Conservation (phyloP, 2,888 invertebrate genomes). For the Mesochorus sp. region DNA sequence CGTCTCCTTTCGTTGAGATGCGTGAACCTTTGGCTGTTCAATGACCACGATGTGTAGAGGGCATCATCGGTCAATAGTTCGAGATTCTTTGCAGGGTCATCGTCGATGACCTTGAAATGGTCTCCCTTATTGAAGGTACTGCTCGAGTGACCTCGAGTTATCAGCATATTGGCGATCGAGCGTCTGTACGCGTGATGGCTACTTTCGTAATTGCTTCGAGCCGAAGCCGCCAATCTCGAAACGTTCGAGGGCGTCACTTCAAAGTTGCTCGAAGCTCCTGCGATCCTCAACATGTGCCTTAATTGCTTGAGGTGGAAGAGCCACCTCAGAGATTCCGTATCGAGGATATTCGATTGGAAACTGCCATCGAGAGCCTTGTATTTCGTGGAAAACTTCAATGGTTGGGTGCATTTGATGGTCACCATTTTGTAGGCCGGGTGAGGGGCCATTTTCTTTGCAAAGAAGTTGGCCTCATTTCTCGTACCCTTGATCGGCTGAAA, state of each 20-base stretch:
- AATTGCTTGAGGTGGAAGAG: constrained; percentile 75
- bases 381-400: constrained; percentile 63
- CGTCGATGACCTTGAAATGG: constrained; percentile 56
- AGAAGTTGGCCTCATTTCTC: constrained; percentile 70
- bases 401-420: constrained; percentile 81
- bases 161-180: constrained; percentile 79
- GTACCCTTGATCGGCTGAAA: constrained; percentile 80
- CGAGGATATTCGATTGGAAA: background rate
- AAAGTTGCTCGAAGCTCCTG: constrained; percentile 46
- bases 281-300: constrained; percentile 73
- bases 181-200: constrained; percentile 46
- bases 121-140: background rate
- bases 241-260: constrained; percentile 19
- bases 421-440: constrained; percentile 83
- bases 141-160: constrained; percentile 79
- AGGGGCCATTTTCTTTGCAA: constrained; percentile 80
- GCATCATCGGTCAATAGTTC: constrained; percentile 76
- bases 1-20: constrained; percentile 79
- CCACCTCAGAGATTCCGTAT: constrained; percentile 77
- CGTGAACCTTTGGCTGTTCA: constrained; percentile 74
- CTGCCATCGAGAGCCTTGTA: background rate
- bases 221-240: background rate
- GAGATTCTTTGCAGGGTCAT: constrained; percentile 66
- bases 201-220: constrained; percentile 6
- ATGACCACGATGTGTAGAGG: constrained; percentile 81